A percentile compares a stretch with the other conserved stretches of the same genome.
These are phyloP conservation scores for Aix galericulata DNA, from an alignment of 2,113 vertebrate species.

Conservation along the genomic window DNA sequence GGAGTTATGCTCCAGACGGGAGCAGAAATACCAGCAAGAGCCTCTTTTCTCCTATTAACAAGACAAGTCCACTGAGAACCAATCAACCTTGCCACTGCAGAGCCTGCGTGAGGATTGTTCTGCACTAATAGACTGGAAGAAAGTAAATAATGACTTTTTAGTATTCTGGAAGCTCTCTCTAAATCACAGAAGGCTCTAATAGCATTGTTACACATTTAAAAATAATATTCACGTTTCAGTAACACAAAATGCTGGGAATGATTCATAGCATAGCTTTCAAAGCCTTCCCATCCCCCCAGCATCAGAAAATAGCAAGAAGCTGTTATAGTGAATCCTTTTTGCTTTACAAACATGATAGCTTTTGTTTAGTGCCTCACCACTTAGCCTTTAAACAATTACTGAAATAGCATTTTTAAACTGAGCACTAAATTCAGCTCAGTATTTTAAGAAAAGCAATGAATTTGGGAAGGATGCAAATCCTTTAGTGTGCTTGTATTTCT, in stretches of 20 bases:
- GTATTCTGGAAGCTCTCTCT: slow-evolving; percentile 44
- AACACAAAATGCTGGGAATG: slow-evolving; percentile 12
- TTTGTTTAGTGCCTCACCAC: slow-evolving; percentile 44
- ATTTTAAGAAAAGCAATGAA: slow-evolving; percentile 42
- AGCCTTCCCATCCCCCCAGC: neutral
- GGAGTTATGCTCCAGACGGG: neutral
- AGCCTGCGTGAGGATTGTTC: neutral
- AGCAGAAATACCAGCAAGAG: slow-evolving; percentile 1
- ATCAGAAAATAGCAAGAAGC: slow-evolving; percentile 8
- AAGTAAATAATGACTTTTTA: slow-evolving; percentile 65
- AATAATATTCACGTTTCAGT: slow-evolving; percentile 13
- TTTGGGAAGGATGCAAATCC: slow-evolving; percentile 29
- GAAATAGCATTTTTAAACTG: slow-evolving; percentile 47
- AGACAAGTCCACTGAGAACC: slow-evolving; percentile 21
- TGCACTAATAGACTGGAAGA: slow-evolving; percentile 53
- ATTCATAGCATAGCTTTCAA: slow-evolving; percentile 29
- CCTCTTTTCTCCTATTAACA: slow-evolving; percentile 14
- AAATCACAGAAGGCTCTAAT: slow-evolving; percentile 54
- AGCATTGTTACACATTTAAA: slow-evolving; percentile 38
- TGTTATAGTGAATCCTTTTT: slow-evolving; percentile 31
- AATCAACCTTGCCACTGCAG: neutral
- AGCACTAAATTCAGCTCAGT: slow-evolving; percentile 38
- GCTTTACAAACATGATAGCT: slow-evolving; percentile 32
- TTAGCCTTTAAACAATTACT: slow-evolving; percentile 50
- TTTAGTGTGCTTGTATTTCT: neutral